phyloP scores from a whole-genome alignment of 2,888 invertebrate genomes.

The Gasteruption jaculator region DNA sequence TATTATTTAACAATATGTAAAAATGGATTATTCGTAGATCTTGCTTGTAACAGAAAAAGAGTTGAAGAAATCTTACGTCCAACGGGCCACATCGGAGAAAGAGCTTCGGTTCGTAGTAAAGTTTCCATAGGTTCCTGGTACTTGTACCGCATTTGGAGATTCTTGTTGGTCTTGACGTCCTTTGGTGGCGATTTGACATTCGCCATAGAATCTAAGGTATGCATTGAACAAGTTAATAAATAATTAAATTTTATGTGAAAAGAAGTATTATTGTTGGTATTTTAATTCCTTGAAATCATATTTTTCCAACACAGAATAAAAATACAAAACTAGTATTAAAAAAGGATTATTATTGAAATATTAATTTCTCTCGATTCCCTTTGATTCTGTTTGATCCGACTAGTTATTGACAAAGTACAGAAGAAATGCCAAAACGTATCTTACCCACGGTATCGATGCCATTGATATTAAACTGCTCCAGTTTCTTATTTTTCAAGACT shows the following conservation, averaged over 20 bases:
- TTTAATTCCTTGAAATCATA: background rate
- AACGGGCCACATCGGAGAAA: conserved; percentile 43
- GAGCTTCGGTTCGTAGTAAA: conserved; percentile 38
- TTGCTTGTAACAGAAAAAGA: background rate
- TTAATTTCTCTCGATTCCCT: too few species aligned
- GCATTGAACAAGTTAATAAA: background rate
- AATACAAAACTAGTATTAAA: background rate
- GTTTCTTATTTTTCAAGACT: conserved; percentile 38
- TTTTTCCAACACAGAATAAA: background rate
- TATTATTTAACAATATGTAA: conserved; percentile 3
- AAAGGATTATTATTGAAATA: background rate
- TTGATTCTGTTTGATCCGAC: too few species aligned
- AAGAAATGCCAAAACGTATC: conserved; percentile 16
- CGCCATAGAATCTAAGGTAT: conserved; percentile 32
- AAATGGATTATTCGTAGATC: conserved; percentile 3
- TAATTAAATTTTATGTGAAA: background rate
- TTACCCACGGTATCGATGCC: conserved; percentile 47
- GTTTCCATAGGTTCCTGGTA: conserved; percentile 41
- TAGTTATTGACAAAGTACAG: background rate
- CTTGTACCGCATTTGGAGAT: conserved; percentile 42
- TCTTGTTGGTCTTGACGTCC: conserved; percentile 46
- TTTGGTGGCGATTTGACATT: conserved; percentile 44
- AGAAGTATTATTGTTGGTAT: background rate
- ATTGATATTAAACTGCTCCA: conserved; percentile 28
- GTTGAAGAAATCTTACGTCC: conserved; percentile 30